Evolutionary conservation across 2,888 invertebrate species (phyloP).

Genomic region (Thecophora atra): DNA sequence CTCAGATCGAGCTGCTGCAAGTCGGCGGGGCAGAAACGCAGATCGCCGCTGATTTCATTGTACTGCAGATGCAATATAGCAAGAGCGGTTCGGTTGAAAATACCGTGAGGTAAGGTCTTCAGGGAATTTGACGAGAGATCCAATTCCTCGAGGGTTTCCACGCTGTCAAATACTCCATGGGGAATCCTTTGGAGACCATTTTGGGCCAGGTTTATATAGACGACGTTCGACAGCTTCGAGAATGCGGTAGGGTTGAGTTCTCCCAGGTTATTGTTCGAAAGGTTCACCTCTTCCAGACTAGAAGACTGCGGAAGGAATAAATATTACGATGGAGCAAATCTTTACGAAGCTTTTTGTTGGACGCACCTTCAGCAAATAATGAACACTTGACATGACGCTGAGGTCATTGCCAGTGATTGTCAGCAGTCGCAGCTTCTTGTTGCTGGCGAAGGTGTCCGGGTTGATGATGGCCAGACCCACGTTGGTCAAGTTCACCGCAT

Average conservation of each 20-base stretch:
- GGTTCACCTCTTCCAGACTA: constrained; percentile 76
- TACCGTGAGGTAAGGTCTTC: constrained; percentile 70
- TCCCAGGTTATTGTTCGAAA: constrained; percentile 76
- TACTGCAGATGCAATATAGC: constrained; percentile 76
- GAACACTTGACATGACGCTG: constrained; percentile 61
- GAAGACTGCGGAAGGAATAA: constrained; percentile 62
- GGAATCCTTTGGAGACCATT: constrained; percentile 72
- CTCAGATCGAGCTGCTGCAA: constrained; percentile 76
- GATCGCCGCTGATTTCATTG: constrained; percentile 74
- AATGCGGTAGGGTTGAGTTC: constrained; percentile 74
- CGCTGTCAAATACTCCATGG: constrained; percentile 69
- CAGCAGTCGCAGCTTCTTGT: constrained; percentile 73
- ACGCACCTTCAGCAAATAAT: constrained; percentile 59
- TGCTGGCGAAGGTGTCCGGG: constrained; percentile 76
- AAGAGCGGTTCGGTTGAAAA: constrained; percentile 76
- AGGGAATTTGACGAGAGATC: constrained; percentile 78
- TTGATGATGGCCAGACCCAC: constrained; percentile 74
- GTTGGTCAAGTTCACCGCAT: constrained; percentile 75
- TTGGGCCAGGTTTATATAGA: constrained; percentile 75
- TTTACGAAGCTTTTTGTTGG: background rate
- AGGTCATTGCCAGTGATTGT: constrained; percentile 76
- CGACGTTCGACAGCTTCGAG: constrained; percentile 72
- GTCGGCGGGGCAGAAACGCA: constrained; percentile 71
- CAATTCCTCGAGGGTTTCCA: constrained; percentile 75
- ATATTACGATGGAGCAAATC: background rate